These are phyloP conservation scores for Falco rusticolus DNA, from an alignment of 2,797 vertebrate genomes.

Conservation along the genomic window DNA sequence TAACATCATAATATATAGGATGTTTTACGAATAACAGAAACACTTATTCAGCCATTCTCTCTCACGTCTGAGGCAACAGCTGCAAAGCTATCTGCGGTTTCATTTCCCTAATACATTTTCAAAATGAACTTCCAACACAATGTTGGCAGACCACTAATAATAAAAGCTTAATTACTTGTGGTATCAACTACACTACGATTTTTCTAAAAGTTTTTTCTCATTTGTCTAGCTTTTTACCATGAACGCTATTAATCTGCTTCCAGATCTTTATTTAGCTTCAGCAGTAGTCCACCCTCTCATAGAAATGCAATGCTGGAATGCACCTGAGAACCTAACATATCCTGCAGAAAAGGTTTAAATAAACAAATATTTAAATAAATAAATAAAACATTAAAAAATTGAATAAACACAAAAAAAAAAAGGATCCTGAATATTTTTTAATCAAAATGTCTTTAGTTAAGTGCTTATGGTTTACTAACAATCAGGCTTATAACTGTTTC, in stretches of 20 bases:
- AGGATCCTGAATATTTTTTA: background rate
- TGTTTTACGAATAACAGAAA: background rate
- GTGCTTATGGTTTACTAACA: background rate
- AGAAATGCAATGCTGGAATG: background rate
- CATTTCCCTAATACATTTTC: background rate
- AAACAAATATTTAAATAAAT: too few species aligned
- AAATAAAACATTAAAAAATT: background rate
- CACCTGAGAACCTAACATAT: background rate
- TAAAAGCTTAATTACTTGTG: background rate
- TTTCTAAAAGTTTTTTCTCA: background rate
- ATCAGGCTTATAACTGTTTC: background rate
- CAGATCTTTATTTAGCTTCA: conserved; percentile 18
- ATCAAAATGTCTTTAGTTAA: background rate
- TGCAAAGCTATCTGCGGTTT: background rate
- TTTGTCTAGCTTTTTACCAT: background rate
- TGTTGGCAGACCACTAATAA: background rate
- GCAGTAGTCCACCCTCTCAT: background rate
- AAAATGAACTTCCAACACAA: background rate
- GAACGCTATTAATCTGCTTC: background rate
- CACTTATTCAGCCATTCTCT: background rate
- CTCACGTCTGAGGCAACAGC: background rate
- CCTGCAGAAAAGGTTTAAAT: background rate
- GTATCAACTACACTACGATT: background rate
- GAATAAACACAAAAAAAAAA: background rate
- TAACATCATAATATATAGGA: background rate